phyloP scores from a whole-genome alignment of 2,888 invertebrate genomes.

The Carabus problematicus region DNA sequence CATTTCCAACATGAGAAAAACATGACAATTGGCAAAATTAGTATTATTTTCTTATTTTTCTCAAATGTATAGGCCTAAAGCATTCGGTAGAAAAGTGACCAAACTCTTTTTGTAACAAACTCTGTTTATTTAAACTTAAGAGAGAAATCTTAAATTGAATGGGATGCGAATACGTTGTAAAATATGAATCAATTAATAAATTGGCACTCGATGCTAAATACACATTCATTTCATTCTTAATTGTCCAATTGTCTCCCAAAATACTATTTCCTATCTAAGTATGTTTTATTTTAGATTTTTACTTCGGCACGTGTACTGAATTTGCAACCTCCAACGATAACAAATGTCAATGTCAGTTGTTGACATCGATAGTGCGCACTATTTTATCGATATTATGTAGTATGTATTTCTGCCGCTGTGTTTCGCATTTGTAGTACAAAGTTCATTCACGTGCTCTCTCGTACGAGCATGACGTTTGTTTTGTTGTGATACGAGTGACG shows the following conservation, averaged over 20 bases:
- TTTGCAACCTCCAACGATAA: neutral
- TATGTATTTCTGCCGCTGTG: slow-evolving; percentile 5
- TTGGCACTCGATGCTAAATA: slow-evolving; percentile 38
- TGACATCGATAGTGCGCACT: neutral
- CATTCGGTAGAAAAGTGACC: slow-evolving; percentile 40
- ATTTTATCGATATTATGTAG: slow-evolving; percentile 21
- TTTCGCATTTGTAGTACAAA: slow-evolving; percentile 26
- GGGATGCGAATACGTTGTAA: slow-evolving; percentile 43
- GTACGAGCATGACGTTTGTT: slow-evolving; percentile 37
- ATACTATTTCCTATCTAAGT: too few relatives aligned
- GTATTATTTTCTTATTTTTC: slow-evolving; percentile 36
- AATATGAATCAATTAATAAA: slow-evolving; percentile 40
- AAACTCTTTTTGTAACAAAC: slow-evolving; percentile 40
- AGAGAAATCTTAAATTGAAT: slow-evolving; percentile 35
- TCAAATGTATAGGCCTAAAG: slow-evolving; percentile 40
- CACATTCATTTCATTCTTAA: neutral
- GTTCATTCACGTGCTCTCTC: slow-evolving; percentile 37
- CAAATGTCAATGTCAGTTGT: neutral
- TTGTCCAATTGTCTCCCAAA: neutral
- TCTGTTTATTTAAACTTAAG: slow-evolving; percentile 23
- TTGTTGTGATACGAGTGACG: slow-evolving; percentile 38
- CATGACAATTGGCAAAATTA: slow-evolving; percentile 37
- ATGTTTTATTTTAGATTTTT: too few relatives aligned
- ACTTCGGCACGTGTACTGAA: too few relatives aligned
- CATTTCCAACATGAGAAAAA: slow-evolving; percentile 27